A percentile compares a stretch with the other conserved stretches of the same genome.
phyloP scores from a whole-genome alignment of 2,797 vertebrate species.

The Gambusia yucatana region DNA sequence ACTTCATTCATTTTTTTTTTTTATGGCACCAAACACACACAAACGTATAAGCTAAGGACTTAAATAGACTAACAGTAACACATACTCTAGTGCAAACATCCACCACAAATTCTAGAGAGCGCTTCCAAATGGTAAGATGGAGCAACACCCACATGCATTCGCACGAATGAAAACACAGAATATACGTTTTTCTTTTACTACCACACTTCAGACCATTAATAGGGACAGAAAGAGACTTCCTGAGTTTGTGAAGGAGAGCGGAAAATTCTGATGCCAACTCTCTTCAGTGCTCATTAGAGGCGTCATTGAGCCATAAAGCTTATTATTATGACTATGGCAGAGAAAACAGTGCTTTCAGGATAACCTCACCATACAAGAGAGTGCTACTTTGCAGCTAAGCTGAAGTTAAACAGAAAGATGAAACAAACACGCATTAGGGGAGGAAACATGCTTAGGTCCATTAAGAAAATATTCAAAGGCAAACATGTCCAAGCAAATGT shows the following conservation, averaged over 20 bases:
- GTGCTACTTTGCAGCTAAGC: slow-evolving; percentile 59
- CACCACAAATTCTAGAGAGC: slow-evolving; percentile 6
- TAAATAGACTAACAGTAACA: slow-evolving; percentile 11
- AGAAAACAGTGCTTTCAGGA: slow-evolving; percentile 61
- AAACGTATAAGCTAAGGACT: slow-evolving; percentile 4
- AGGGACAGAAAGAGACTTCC: slow-evolving; percentile 47
- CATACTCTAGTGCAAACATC: slow-evolving; percentile 12
- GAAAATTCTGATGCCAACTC: slow-evolving; percentile 55
- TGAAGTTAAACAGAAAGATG: slow-evolving; percentile 61
- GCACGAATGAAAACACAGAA: slow-evolving; percentile 7
- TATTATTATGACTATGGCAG: slow-evolving; percentile 72
- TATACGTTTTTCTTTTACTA: slow-evolving; percentile 32
- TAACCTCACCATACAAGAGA: slow-evolving; percentile 64
- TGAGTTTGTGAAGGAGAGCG: slow-evolving; percentile 41
- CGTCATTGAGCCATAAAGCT: slow-evolving; percentile 73
- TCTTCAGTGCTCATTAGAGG: slow-evolving; percentile 74
- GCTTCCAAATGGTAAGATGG: slow-evolving; percentile 21
- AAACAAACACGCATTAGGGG: slow-evolving; percentile 57
- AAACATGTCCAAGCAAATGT: background rate
- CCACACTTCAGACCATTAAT: slow-evolving; percentile 38
- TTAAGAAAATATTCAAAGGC: slow-evolving; percentile 5
- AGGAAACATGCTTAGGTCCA: slow-evolving; percentile 11
- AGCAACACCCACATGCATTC: slow-evolving; percentile 10
- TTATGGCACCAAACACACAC: slow-evolving; percentile 30
- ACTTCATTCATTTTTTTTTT: slow-evolving; percentile 50